Evolutionary conservation across 2,113 vertebrate genomes (phyloP).

Genomic region (Reinhardtius hippoglossoides): DNA sequence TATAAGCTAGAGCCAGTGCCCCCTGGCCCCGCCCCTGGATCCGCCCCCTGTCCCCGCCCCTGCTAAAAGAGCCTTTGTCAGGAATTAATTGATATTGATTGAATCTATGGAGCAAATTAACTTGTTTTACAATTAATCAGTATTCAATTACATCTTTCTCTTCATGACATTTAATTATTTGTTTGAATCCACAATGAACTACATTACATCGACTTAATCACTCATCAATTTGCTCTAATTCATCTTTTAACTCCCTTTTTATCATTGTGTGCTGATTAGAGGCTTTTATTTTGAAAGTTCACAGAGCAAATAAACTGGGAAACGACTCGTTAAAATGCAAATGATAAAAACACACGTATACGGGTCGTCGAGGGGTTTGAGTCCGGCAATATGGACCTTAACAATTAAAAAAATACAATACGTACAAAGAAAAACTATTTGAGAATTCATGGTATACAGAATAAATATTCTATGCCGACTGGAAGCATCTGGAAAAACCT

Average conservation of each 20-base stretch:
- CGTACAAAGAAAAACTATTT: not conserved
- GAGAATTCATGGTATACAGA: slow-evolving; percentile 17
- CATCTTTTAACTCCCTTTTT: too few species aligned
- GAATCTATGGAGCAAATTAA: not conserved
- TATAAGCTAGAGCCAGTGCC: not conserved
- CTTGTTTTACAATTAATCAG: not conserved
- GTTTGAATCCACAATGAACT: too few species aligned
- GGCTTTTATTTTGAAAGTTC: not conserved
- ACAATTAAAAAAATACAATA: not conserved
- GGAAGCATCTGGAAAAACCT: not conserved
- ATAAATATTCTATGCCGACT: not conserved
- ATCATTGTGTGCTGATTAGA: not conserved
- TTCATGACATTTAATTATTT: not conserved
- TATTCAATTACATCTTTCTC: not conserved
- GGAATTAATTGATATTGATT: not conserved
- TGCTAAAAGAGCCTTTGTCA: not conserved
- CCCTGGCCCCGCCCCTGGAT: not conserved
- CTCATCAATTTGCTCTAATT: too few species aligned
- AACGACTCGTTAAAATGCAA: not conserved
- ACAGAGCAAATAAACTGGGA: not conserved
- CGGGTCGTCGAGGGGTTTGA: not conserved
- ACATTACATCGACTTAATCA: not conserved
- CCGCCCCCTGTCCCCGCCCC: too few species aligned
- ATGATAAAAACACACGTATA: too few species aligned
- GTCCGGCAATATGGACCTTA: not conserved